phyloP scores from a whole-genome alignment of 2,113 vertebrate genomes.

The Aspidoscelis tigris region DNA sequence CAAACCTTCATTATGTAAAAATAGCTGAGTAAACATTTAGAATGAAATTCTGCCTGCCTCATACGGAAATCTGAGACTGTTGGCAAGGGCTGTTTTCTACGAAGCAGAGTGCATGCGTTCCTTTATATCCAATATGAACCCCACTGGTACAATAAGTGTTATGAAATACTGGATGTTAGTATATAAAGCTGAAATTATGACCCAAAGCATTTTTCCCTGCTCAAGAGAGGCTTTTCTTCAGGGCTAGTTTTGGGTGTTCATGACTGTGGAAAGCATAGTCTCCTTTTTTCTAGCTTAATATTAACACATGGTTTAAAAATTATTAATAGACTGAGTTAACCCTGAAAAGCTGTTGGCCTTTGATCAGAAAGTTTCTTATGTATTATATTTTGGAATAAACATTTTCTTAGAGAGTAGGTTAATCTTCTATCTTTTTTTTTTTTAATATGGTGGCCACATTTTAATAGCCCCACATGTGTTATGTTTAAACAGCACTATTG shows the following conservation, averaged over 20 bases:
- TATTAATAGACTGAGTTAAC: background rate
- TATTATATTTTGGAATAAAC: no score
- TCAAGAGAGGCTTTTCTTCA: constrained; percentile 15
- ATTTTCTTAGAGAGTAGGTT: no score
- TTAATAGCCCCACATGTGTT: background rate
- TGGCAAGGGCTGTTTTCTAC: background rate
- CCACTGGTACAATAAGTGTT: constrained; percentile 21
- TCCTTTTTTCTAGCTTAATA: constrained; percentile 46
- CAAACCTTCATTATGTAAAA: constrained; percentile 37
- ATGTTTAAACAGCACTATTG: background rate
- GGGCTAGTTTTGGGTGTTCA: constrained; percentile 33
- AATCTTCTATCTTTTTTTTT: no score
- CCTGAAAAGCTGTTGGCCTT: background rate
- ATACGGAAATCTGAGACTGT: background rate
- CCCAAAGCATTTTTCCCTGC: background rate
- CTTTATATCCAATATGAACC: constrained; percentile 9
- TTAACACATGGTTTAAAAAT: constrained; percentile 37
- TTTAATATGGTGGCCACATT: background rate
- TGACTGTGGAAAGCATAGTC: constrained; percentile 37
- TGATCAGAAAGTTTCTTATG: no score
- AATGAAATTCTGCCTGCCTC: background rate
- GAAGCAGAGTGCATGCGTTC: background rate
- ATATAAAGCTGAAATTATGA: constrained; percentile 36
- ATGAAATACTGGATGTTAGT: constrained; percentile 27
- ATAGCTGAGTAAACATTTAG: constrained; percentile 23